phyloP scores from a whole-genome alignment of 2,888 invertebrate species.

The Cybosia mesomella region DNA sequence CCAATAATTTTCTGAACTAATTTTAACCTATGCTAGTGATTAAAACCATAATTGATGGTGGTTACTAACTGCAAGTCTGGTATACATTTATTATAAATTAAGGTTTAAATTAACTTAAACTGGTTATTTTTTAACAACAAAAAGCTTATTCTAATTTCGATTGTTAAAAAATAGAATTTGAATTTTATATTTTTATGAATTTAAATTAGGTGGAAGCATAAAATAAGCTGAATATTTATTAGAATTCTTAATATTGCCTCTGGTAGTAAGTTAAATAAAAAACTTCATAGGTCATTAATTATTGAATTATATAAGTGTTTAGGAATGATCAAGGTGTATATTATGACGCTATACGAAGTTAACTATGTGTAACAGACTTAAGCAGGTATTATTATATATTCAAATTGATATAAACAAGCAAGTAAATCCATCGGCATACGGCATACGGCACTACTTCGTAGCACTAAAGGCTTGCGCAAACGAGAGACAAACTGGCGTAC shows the following conservation, averaged over 20 bases:
- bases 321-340: not conserved
- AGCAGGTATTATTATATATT: conserved; percentile 1
- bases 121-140: not conserved
- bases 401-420: no score
- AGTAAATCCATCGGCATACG: no score
- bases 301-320: not conserved
- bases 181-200: not conserved
- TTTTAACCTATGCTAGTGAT: conserved; percentile 72
- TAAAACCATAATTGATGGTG: conserved; percentile 49
- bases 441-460: no score
- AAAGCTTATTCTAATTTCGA: not conserved
- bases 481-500: no score
- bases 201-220: not conserved
- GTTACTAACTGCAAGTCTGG: conserved; percentile 56
- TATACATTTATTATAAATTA: not conserved
- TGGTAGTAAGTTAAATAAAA: not conserved
- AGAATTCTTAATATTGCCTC: not conserved
- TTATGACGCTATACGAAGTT: not conserved
- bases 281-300: not conserved
- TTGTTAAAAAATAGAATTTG: not conserved
- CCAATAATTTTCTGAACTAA: conserved; percentile 61
- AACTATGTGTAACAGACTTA: conserved; percentile 8
- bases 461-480: no score
- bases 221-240: not conserved
- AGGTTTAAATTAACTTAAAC: not conserved